Evolutionary conservation across 2,113 vertebrate genomes (phyloP).

Genomic region (Chamaea fasciata): DNA sequence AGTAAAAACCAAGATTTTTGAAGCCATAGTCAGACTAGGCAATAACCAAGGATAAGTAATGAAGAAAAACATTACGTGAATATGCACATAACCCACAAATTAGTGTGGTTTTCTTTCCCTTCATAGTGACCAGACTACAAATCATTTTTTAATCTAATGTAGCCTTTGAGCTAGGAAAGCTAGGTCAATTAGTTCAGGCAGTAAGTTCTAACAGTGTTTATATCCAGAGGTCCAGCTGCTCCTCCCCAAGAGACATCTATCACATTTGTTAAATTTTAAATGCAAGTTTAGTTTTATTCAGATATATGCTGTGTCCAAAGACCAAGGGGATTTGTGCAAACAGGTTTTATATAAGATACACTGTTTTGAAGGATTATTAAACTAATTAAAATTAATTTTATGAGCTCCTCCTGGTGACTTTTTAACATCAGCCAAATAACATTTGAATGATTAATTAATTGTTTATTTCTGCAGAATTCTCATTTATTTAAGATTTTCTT

Average conservation of each 20-base stretch:
- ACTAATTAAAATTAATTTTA: conserved; percentile 11
- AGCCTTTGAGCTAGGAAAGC: not conserved
- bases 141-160: not conserved
- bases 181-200: conserved; percentile 1
- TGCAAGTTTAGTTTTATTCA: not conserved
- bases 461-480: not conserved
- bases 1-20: not conserved
- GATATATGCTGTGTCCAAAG: not conserved
- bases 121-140: not conserved
- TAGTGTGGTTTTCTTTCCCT: not conserved
- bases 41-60: not conserved
- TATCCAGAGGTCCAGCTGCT: not conserved
- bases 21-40: not conserved
- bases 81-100: not conserved
- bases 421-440: not conserved
- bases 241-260: not conserved
- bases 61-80: not conserved
- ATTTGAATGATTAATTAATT: not conserved
- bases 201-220: not conserved
- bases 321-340: not conserved
- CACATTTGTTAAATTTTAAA: not conserved
- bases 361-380: conserved; percentile 17
- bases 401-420: not conserved
- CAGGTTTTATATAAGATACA: not conserved
- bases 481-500: not conserved